Base-by-base conservation (phyloP, 2,888 invertebrate genomes). In the Cacoxenus indagator region DNA sequence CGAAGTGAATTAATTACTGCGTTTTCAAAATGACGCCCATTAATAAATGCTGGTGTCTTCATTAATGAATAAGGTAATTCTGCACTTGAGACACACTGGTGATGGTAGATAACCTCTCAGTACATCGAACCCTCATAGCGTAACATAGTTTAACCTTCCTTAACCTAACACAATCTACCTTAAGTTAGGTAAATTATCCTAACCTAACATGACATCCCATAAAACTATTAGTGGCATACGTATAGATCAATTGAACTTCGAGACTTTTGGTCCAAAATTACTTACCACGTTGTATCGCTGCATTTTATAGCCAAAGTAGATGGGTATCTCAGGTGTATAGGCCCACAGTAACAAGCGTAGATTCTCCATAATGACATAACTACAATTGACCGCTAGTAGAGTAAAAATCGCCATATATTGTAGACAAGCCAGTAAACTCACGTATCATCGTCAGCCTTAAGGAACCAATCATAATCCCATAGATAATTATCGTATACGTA, bases 401-500 rank as follows among this genome's bases (percentile, higher is more conserved):
- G 29, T n/a, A 27, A 24, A 26, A n/a, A 19, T 24, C n/a, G 27
- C 26, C 14, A 2, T 26, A 14, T n/a, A n/a, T n/a, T n/a, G n/a
- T n/a, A n/a, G n/a, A 19, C n/a, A n/a, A n/a, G 8, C n/a, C n/a
- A 5, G 9, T 55, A 1, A 57, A 4, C 96, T 96, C 85, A 98
- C 98, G 98, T 98, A 86, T 99, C 98, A 87, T 98, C 98, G 84
- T 98, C 98, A 24, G 98, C 98, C 88, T 99, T 99, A 84, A 99
- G 89, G 87, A 99, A 98, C 97, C 97, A 98, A 88, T 98, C 98
- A 5, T 94, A 95, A 59, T 96, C 91, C 75, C 96, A 90, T 48
- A 92, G 89, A 86, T 97, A 92, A 82, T 96, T 90, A 75, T 94
- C 91, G 86, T 96, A 95, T 11, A 95, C 92, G 86, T 96, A 95